Conservation (phyloP, 2,888 invertebrate genomes). For the Diplazon laetatorius region DNA sequence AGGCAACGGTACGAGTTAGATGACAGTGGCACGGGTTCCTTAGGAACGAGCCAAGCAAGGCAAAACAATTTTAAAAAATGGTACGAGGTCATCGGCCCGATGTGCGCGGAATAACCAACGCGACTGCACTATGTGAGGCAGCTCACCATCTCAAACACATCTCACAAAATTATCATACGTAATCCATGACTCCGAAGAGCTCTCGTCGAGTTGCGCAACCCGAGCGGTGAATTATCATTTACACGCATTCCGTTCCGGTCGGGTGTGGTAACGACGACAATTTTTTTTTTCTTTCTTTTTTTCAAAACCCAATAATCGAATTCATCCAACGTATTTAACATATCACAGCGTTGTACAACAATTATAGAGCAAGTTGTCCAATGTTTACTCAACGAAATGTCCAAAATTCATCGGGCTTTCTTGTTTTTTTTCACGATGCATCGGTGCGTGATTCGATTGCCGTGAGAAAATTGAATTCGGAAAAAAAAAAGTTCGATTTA, state of each 20-base stretch:
- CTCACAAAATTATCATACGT: conserved; percentile 38
- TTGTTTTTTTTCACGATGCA: background rate
- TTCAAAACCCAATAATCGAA: conserved; percentile 18
- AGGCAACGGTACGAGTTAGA: too few relatives aligned
- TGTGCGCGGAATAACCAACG: conserved; percentile 21
- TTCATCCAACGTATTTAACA: conserved; percentile 13
- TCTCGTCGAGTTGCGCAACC: conserved; percentile 30
- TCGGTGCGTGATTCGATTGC: too few relatives aligned
- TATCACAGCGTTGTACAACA: background rate
- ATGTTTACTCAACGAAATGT: background rate
- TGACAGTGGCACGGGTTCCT: too few relatives aligned
- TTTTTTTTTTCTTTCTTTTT: conserved; percentile 16
- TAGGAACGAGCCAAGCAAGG: too few relatives aligned
- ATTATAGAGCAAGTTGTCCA: background rate
- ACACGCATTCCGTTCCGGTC: conserved; percentile 25
- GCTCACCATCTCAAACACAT: conserved; percentile 16
- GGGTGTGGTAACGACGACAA: conserved; percentile 13
- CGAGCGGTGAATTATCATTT: conserved; percentile 41
- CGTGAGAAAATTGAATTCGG: too few relatives aligned
- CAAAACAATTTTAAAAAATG: too few relatives aligned
- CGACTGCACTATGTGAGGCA: conserved; percentile 1
- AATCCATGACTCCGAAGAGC: conserved; percentile 27
- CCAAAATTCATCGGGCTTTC: background rate
- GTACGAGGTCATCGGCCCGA: conserved; percentile 31
- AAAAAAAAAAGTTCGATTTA: too few relatives aligned